Base-by-base conservation (phyloP, 2,113 vertebrate species). In the Ranitomeya imitator region DNA sequence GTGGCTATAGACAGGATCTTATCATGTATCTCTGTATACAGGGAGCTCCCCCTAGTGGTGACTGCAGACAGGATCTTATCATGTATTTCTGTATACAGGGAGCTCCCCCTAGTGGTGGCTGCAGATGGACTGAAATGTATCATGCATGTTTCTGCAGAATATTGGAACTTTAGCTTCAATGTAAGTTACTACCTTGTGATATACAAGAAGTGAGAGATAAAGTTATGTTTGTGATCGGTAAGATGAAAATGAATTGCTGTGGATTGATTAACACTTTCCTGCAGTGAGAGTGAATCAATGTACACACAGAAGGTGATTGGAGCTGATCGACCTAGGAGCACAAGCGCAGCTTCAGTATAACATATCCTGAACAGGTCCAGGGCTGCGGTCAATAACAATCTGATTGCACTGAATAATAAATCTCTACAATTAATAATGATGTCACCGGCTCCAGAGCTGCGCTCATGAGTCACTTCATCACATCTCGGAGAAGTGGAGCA, bases 191-290 rank as follows among this genome's bases (percentile, higher is more conserved):
- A n/a, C 65, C 2, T 21, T 8, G 65, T 11, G 13, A 71, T 71
- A 71, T 14, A 71, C 67, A 71, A n/a, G 6, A n/a, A 71, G 65
- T 67, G n/a, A 67, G 65, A 67, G n/a, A 23, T n/a, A 67, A 67
- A 1, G 67, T 26, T 71, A 67, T 67, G 63, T 15, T 11, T 6
- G 7, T n/a, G 63, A 21, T 71, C n/a, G 67, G 18, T 26, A 31
- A 73, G 13, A 9, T 8, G 14, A 73, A 4, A 51, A 76, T 76
- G 37, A 76, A 52, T 52, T 45, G 18, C 11, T 76, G 37, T 18
- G 73, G 73, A 76, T 76, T 76, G 73, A 76, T 76, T 76, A 76
- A 52, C 73, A 76, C 73, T 76, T 76, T 76, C 37, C 45, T 76
- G 45, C 73, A 71, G 10, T 15, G 23, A 69, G 67, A 26, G 67